phyloP scores from a whole-genome alignment of 2,888 invertebrate genomes.

The Ernsta delagoae region DNA sequence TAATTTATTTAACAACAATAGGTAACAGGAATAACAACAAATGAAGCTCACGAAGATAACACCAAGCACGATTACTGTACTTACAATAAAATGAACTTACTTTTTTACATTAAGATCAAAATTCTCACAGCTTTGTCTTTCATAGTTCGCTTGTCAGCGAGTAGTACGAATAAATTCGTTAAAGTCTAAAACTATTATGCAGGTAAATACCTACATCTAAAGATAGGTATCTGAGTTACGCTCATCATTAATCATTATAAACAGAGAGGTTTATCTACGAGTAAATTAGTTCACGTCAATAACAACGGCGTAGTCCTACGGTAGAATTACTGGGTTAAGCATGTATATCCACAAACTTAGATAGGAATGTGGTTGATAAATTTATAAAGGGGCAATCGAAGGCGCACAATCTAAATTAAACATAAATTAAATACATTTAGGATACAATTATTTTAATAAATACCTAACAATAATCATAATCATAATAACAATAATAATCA shows the following conservation, averaged over 20 bases:
- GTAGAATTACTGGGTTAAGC: neutral
- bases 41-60: conserved; percentile 51
- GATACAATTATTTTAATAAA: neutral
- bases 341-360: neutral
- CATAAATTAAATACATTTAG: neutral
- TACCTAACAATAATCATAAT: conserved; percentile 6
- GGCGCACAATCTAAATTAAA: neutral
- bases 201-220: conserved; percentile 61
- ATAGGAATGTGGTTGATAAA: neutral
- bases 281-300: neutral
- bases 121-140: conserved; percentile 86
- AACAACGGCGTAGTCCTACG: neutral
- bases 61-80: conserved; percentile 63
- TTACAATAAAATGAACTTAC: conserved; percentile 77
- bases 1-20: conserved; percentile 11
- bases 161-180: conserved; percentile 81
- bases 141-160: conserved; percentile 81
- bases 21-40: conserved; percentile 43
- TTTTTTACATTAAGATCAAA: conserved; percentile 81
- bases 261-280: neutral
- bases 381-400: neutral
- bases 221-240: conserved; percentile 49
- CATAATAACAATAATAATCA: too few relatives aligned
- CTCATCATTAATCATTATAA: conserved; percentile 40
- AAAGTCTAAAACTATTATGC: conserved; percentile 74